Conservation (phyloP, 1,140 invertebrate species). For the Drosophila littoralis region DNA sequence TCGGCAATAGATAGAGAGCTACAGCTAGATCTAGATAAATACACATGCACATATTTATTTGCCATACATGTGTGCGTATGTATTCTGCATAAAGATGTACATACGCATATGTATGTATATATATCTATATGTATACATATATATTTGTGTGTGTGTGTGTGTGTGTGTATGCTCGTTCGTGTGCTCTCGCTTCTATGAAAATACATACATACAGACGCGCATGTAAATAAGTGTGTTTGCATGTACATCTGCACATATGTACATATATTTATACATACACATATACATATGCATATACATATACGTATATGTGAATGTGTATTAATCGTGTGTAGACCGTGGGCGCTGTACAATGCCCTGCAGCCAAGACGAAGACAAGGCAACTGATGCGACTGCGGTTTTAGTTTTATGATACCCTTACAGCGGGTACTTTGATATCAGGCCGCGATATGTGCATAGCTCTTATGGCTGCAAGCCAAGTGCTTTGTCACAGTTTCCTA, state of each 20-base stretch:
- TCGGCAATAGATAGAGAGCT: constrained; percentile 46
- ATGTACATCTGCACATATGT: neutral
- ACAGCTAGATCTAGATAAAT: constrained; percentile 49
- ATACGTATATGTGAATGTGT: neutral
- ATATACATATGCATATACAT: neutral
- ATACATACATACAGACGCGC: constrained; percentile 1
- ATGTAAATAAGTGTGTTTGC: neutral
- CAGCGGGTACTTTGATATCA: no score
- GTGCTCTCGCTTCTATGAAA: neutral
- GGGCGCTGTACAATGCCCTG: constrained; percentile 56
- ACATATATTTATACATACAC: neutral
- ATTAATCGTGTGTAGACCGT: constrained; percentile 25
- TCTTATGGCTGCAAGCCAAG: no score
- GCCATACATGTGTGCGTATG: constrained; percentile 9
- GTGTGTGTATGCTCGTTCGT: neutral
- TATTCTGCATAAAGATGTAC: neutral
- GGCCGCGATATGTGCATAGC: no score
- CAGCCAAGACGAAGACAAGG: constrained; percentile 17
- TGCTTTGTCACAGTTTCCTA: no score
- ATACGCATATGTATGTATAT: neutral
- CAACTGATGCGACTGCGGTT: constrained; percentile 15
- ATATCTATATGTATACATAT: neutral
- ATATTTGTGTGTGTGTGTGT: neutral
- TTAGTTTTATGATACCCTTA: neutral
- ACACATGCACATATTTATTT: constrained; percentile 28